Percentiles rank a stretch among this genome's conserved stretches.
Conservation (phyloP, 2,113 vertebrate species). For the Pampusana beccarii region DNA sequence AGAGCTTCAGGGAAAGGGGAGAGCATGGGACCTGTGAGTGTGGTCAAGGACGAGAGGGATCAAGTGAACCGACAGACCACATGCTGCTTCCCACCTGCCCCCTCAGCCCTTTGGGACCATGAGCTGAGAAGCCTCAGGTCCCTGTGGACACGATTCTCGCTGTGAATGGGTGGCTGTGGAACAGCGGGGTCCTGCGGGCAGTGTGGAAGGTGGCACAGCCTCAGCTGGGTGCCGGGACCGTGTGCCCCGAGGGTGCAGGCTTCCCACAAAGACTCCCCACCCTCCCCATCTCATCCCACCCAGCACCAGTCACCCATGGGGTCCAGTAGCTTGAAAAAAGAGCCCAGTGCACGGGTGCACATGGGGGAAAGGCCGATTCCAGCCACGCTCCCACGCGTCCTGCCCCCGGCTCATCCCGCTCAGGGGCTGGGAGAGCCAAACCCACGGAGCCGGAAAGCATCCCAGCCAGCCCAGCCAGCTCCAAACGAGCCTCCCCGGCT, state of each 20-base stretch:
- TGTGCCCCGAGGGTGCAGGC: background rate
- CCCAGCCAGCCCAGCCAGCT: conserved; percentile 19
- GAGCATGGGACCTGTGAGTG: background rate
- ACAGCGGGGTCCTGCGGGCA: background rate
- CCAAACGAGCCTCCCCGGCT: conserved; percentile 14
- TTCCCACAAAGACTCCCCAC: background rate
- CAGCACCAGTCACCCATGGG: background rate
- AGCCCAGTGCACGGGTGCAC: fast-evolving
- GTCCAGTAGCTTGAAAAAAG: background rate
- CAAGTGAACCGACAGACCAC: background rate
- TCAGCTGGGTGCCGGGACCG: background rate
- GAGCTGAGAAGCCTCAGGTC: background rate
- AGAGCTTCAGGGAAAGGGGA: background rate
- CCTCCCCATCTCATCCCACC: background rate
- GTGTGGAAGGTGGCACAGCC: background rate
- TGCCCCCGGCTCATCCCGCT: background rate
- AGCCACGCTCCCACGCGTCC: background rate
- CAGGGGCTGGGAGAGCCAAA: background rate
- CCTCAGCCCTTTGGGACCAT: background rate
- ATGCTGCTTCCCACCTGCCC: background rate
- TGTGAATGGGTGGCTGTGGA: background rate
- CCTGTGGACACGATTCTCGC: background rate
- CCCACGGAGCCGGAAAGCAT: background rate
- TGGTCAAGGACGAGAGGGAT: background rate
- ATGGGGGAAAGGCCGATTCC: fast-evolving